These are phyloP conservation scores for Apodemia mormo DNA, from an alignment of 2,888 invertebrate species.

Conservation along the genomic window DNA sequence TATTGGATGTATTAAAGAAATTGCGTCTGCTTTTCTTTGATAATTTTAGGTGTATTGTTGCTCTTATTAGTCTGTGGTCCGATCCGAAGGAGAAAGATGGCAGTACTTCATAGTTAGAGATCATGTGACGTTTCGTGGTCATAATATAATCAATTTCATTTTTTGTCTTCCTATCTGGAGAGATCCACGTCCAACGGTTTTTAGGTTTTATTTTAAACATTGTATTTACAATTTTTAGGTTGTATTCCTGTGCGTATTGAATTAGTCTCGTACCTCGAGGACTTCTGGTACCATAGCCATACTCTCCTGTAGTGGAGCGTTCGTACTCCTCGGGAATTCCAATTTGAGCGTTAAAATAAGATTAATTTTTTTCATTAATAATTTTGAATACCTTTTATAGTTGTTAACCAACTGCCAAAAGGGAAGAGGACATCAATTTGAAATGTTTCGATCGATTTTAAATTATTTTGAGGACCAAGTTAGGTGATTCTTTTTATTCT, in stretches of 20 bases:
- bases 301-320: neutral
- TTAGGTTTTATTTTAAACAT: neutral
- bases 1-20: neutral
- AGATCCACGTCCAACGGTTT: neutral
- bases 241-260: neutral
- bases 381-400: too few relatives aligned
- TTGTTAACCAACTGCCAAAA: too few relatives aligned
- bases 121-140: neutral
- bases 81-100: conserved; percentile 28
- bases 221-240: neutral
- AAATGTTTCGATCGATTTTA: too few relatives aligned
- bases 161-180: too few relatives aligned
- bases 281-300: neutral
- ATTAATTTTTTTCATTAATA: too few relatives aligned
- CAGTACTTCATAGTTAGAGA: conserved; percentile 9
- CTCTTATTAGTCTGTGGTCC: conserved; percentile 19
- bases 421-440: too few relatives aligned
- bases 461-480: too few relatives aligned
- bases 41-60: neutral
- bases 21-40: neutral
- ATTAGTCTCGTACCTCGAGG: neutral
- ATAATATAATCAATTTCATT: neutral
- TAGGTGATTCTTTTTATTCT: too few relatives aligned
- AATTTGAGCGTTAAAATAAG: neutral
- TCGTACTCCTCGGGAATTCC: neutral